phyloP scores from a whole-genome alignment of 1,140 invertebrate species.

The Polypedilum vanderplanki region DNA sequence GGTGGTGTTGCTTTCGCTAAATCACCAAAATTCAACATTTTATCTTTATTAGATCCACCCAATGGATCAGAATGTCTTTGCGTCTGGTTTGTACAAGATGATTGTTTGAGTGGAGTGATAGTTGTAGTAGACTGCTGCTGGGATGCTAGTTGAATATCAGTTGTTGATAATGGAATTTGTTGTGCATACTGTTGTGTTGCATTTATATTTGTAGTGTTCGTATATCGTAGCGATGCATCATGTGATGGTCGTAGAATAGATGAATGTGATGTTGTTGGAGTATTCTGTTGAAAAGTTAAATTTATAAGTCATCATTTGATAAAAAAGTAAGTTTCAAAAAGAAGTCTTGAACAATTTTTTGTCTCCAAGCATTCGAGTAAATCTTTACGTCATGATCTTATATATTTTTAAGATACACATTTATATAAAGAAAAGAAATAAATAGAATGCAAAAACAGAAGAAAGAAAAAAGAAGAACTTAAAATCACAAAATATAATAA shows the following conservation, averaged over 20 bases:
- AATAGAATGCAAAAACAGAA: no score
- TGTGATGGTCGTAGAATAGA: not conserved
- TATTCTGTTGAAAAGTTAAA: not conserved
- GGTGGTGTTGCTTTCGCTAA: constrained; percentile 45
- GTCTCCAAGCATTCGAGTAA: no score
- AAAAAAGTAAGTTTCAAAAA: not conserved
- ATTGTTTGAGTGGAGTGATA: no score
- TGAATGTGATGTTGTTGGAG: not conserved
- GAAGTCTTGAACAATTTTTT: no score
- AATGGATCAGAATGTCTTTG: constrained; percentile 20
- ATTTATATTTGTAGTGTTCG: not conserved
- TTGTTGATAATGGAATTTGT: not conserved
- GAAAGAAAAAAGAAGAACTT: no score
- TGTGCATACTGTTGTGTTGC: not conserved
- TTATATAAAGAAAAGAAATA: no score
- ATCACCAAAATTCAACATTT: constrained; percentile 24
- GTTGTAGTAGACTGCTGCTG: not conserved
- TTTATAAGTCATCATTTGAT: not conserved
- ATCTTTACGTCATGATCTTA: no score
- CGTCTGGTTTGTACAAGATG: not conserved
- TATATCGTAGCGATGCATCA: not conserved
- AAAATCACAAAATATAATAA: no score
- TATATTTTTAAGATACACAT: no score
- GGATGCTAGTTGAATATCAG: not conserved
- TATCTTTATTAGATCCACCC: not conserved